Conservation (phyloP, 2,113 vertebrate genomes). For the Myodes glareolus region DNA sequence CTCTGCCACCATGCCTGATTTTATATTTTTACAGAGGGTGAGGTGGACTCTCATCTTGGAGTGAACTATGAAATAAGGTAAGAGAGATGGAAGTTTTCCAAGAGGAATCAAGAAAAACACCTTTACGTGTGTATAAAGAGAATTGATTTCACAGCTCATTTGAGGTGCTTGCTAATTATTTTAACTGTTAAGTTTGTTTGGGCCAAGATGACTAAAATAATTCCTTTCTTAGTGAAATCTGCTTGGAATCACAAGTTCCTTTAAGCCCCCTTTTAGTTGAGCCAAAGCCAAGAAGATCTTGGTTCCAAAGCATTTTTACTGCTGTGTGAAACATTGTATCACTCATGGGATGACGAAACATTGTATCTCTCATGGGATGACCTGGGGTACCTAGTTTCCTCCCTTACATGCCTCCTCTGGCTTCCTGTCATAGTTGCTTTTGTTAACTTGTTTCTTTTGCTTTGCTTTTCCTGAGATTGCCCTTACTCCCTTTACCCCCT, state of each 20-base stretch:
- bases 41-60: neutral
- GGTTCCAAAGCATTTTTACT: neutral
- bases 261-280: neutral
- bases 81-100: neutral
- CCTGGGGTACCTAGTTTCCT: neutral
- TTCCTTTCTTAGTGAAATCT: constrained; percentile 1
- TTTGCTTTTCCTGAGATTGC: neutral
- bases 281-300: neutral
- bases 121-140: neutral
- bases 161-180: neutral
- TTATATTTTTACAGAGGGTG: neutral
- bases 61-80: neutral
- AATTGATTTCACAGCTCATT: neutral
- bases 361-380: neutral
- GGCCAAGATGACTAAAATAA: constrained; percentile 6
- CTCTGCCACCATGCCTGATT: neutral
- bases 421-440: neutral
- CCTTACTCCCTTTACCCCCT: no score
- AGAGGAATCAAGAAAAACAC: neutral
- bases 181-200: neutral
- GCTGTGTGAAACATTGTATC: neutral
- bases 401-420: neutral
- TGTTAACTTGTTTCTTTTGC: neutral
- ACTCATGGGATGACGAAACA: neutral
- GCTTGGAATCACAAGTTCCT: neutral